Evolutionary conservation across 2,888 invertebrate genomes (phyloP).

Genomic region (Molanna angustata): DNA sequence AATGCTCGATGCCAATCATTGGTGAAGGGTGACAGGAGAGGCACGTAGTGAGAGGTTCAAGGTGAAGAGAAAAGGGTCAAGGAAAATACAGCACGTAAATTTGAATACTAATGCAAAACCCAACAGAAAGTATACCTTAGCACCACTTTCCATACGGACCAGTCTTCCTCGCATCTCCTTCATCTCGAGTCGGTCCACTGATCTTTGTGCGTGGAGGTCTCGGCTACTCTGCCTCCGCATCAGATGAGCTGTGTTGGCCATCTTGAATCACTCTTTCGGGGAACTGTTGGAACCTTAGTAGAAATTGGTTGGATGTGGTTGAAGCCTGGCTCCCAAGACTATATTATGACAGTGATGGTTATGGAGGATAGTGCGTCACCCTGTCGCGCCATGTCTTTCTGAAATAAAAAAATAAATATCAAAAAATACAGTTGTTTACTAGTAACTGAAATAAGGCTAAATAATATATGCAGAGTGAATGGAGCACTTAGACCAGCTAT

Average conservation of each 20-base stretch:
- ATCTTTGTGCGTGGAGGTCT: slow-evolving; percentile 77
- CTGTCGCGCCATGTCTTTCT: slow-evolving; percentile 18
- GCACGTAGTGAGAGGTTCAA: too few relatives aligned
- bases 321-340: not conserved
- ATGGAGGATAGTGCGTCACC: slow-evolving; percentile 9
- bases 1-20: too few relatives aligned
- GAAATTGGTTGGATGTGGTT: not conserved
- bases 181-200: slow-evolving; percentile 81
- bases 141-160: slow-evolving; percentile 69
- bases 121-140: too few relatives aligned
- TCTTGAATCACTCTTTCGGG: slow-evolving; percentile 38
- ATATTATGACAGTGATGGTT: not conserved
- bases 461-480: too few relatives aligned
- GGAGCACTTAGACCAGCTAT: too few relatives aligned
- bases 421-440: too few relatives aligned
- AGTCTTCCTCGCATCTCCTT: slow-evolving; percentile 80
- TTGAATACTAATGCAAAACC: too few relatives aligned
- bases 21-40: too few relatives aligned
- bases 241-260: slow-evolving; percentile 90
- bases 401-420: not conserved
- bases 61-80: too few relatives aligned
- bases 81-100: too few relatives aligned
- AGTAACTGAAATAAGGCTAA: too few relatives aligned
- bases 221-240: slow-evolving; percentile 85
- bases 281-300: slow-evolving; percentile 1